Evolutionary conservation across 2,797 vertebrate genomes (phyloP).

Genomic region (Pantherophis vulpinus): DNA sequence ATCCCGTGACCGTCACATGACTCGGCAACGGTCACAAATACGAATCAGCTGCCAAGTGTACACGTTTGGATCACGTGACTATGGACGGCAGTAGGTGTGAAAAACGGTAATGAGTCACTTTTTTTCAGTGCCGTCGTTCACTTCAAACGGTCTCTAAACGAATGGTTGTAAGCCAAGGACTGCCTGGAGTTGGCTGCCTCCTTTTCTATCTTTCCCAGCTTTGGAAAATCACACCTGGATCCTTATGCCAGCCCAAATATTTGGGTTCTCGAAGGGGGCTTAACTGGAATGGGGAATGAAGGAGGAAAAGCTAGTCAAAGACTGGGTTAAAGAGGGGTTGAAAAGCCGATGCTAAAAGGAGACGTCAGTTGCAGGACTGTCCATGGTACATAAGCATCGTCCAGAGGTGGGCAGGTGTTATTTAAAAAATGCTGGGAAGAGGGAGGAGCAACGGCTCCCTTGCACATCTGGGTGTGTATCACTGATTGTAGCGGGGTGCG

Average conservation of each 20-base stretch:
- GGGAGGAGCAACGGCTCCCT: not conserved
- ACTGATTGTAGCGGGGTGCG: not conserved
- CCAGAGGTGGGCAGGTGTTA: too few relatives aligned
- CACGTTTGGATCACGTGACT: too few relatives aligned
- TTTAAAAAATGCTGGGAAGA: not conserved
- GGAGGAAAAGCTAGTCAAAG: too few relatives aligned
- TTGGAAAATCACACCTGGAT: not conserved
- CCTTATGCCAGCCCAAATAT: not conserved
- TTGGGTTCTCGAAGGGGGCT: not conserved
- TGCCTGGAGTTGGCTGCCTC: too few relatives aligned
- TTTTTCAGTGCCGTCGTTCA: not conserved
- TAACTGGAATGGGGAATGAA: too few relatives aligned
- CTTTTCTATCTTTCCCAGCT: not conserved
- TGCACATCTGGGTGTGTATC: not conserved
- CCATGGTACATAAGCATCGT: too few relatives aligned
- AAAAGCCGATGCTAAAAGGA: too few relatives aligned
- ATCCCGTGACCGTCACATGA: too few relatives aligned
- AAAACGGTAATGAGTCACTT: accelerated
- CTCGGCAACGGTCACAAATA: too few relatives aligned
- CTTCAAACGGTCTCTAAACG: not conserved
- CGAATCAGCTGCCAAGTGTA: too few relatives aligned
- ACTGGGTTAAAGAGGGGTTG: too few relatives aligned
- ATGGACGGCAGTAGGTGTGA: not conserved
- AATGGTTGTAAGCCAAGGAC: not conserved
- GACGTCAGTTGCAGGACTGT: too few relatives aligned